These are phyloP conservation scores for Apamea crenata DNA, from an alignment of 2,888 invertebrate genomes.

Conservation along the genomic window DNA sequence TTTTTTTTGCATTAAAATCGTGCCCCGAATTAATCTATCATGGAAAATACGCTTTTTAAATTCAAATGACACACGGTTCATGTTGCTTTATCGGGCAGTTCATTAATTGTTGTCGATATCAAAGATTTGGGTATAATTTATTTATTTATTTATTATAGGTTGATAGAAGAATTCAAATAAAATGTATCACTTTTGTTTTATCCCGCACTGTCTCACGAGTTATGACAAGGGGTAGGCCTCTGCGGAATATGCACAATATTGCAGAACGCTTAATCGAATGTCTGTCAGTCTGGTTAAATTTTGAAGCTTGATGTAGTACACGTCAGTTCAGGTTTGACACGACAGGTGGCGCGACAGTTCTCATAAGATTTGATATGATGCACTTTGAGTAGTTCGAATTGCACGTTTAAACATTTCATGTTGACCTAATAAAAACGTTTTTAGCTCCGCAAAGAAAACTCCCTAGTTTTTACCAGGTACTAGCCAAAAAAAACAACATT, in stretches of 20 bases:
- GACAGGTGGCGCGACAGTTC: conserved; percentile 4
- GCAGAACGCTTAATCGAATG: conserved; percentile 45
- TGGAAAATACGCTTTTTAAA: neutral
- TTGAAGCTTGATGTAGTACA: conserved; percentile 33
- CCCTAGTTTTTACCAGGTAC: neutral
- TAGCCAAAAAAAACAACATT: conserved; percentile 17
- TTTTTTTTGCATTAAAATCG: neutral
- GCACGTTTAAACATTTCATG: neutral
- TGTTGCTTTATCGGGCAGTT: too few relatives aligned
- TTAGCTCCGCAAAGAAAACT: neutral
- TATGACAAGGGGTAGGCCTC: conserved; percentile 28
- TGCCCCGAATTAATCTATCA: neutral
- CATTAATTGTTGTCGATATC: neutral
- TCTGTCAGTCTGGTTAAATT: conserved; percentile 37
- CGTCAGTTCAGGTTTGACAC: conserved; percentile 5
- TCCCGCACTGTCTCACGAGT: neutral
- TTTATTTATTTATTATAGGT: too few relatives aligned
- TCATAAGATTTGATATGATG: conserved; percentile 14
- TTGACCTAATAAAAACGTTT: neutral
- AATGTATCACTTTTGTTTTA: neutral
- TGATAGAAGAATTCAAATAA: conserved; percentile 7
- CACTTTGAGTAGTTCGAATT: neutral
- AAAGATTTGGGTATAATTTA: conserved; percentile 7
- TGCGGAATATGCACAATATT: conserved; percentile 40
- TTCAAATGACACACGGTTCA: neutral